Evolutionary conservation across 2,797 vertebrate genomes (phyloP), one percentile per base, ranked within the genome.

Genomic region (Microctenopoma steveboyesi): DNA sequence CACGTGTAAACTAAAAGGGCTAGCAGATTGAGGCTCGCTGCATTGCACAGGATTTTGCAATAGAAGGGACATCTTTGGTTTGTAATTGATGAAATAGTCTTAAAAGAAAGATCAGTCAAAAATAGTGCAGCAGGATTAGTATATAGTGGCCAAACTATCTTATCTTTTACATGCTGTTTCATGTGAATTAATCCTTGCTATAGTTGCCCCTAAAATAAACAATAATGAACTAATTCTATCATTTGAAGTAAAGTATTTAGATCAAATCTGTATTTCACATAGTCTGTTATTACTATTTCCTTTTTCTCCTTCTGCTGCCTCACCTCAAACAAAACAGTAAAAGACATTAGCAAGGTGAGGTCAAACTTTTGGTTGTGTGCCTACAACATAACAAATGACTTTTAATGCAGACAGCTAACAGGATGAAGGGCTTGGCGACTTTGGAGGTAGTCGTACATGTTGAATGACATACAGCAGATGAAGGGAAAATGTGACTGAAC

Each of bases 401-500:
- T 51, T 74, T 77, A 83, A 85, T 50, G 69, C 67, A 78, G 47
- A 7, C 82, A 59, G 69, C 46, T 22, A 61, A 60, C 64, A 79
- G 79, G 74, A 57, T 69, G 83, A 86, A 79, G 85, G 79, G 80
- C 85, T 90, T 12, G 76, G 75, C 86, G 86, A 89, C 84, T 84
- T 86, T 82, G 82, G 85, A 86, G 77, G 82, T 85, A 75, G 69
- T 82, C 78, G 76, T 64, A 83, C 72, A 76, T 4, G 62, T 74
- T 89, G 88, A 88, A 88, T 85, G 88, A 87, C 89, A 88, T 46
- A 56, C 72, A 85, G 64, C 74, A 90, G 85, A 89, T 83, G 83
- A 89, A 89, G 87, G 76, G 83, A 90, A 88, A 89, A 87, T 85
- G 86, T 73, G 81, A 91, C 78, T 79, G 87, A 88, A 52, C 88